These are phyloP conservation scores for Itoplectis maculator DNA, from an alignment of 2,888 invertebrate species.

Conservation along the genomic window DNA sequence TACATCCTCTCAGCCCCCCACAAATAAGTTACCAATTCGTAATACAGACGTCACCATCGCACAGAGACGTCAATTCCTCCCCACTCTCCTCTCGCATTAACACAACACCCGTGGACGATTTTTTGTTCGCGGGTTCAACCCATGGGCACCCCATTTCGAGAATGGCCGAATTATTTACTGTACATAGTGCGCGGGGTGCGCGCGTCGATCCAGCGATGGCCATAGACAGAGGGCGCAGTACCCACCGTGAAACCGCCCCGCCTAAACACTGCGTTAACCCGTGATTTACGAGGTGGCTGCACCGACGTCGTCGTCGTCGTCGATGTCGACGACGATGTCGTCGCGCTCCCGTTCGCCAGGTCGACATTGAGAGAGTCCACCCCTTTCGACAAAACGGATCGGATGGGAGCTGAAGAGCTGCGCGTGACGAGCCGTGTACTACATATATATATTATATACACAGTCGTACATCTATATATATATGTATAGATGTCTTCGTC, in stretches of 20 bases:
- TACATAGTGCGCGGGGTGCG: slow-evolving; percentile 66
- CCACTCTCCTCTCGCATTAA: slow-evolving; percentile 16
- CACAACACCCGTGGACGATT: slow-evolving; percentile 53
- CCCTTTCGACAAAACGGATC: slow-evolving; percentile 28
- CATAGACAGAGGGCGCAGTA: slow-evolving; percentile 76
- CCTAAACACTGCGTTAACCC: slow-evolving; percentile 84
- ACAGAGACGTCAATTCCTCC: slow-evolving; percentile 73
- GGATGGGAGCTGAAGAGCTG: not conserved
- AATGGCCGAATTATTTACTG: slow-evolving; percentile 84
- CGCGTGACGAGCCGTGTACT: slow-evolving; percentile 14
- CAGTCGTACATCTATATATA: not conserved
- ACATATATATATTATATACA: not conserved
- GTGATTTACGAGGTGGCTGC: slow-evolving; percentile 82
- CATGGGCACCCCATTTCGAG: slow-evolving; percentile 75
- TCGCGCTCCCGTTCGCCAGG: not conserved
- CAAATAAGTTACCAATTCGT: not conserved
- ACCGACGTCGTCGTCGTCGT: slow-evolving; percentile 44
- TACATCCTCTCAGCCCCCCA: not conserved
- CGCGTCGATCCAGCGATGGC: slow-evolving; percentile 10
- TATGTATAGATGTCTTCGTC: slow-evolving; percentile 8
- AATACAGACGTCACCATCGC: slow-evolving; percentile 4
- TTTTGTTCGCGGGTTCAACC: slow-evolving; percentile 52
- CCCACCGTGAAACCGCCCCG: slow-evolving; percentile 85
- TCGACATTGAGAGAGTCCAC: slow-evolving; percentile 22
- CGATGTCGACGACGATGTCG: not conserved